Evolutionary conservation across 2,113 vertebrate genomes (phyloP).

Genomic region (Gobiocypris rarus): DNA sequence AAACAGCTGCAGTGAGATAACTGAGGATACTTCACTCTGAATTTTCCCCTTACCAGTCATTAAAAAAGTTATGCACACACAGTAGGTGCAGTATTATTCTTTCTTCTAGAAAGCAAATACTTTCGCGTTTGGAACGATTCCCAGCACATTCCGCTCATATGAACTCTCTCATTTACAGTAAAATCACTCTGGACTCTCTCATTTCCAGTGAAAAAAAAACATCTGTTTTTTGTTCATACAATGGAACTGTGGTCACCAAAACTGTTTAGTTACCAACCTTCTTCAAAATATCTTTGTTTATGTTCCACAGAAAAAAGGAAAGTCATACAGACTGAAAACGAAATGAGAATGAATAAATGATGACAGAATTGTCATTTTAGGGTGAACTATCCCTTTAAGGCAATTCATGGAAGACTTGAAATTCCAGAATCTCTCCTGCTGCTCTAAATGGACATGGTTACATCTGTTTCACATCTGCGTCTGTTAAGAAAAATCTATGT

Average conservation of each 20-base stretch:
- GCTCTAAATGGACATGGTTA: neutral
- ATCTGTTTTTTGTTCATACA: neutral
- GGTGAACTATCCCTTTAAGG: neutral
- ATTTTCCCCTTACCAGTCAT: neutral
- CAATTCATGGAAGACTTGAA: neutral
- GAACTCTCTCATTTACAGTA: neutral
- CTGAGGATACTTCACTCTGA: neutral
- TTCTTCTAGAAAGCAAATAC: neutral
- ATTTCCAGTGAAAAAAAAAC: too few species aligned
- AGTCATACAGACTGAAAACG: neutral
- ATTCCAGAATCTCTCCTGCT: neutral
- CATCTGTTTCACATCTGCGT: neutral
- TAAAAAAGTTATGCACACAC: neutral
- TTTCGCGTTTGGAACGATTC: neutral
- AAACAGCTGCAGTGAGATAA: constrained; percentile 21
- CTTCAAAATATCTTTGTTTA: neutral
- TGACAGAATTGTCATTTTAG: neutral
- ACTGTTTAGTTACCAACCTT: neutral
- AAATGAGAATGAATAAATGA: neutral
- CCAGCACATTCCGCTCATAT: neutral
- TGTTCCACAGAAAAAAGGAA: neutral
- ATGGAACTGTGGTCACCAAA: neutral
- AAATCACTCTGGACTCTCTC: neutral
- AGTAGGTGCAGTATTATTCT: neutral
- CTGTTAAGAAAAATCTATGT: neutral